Conservation (phyloP, 2,888 invertebrate species). For the Trichopoda pennipes region DNA sequence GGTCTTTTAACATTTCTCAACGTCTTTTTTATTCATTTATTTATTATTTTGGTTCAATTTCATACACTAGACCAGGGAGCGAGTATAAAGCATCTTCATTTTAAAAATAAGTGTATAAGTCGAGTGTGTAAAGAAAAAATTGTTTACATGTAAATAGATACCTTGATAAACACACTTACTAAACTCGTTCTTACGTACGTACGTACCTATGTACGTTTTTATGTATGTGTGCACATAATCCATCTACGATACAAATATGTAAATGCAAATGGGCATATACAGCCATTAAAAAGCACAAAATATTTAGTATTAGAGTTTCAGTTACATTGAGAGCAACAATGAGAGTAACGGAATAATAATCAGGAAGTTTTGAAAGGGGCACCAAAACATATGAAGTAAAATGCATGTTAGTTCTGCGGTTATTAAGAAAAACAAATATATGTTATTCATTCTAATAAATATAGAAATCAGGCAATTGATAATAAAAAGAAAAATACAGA, state of each 20-base stretch:
- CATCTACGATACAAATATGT: neutral
- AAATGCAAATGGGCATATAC: neutral
- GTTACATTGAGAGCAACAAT: too few relatives aligned
- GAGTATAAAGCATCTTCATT: conserved; percentile 22
- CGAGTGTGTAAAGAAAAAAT: neutral
- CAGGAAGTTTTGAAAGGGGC: too few relatives aligned
- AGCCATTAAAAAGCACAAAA: neutral
- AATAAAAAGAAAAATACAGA: too few relatives aligned
- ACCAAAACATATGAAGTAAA: too few relatives aligned
- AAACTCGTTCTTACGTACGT: neutral
- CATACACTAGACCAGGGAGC: neutral
- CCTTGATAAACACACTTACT: too few relatives aligned
- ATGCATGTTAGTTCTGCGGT: too few relatives aligned
- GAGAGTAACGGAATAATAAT: too few relatives aligned
- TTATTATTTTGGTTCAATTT: conserved; percentile 26
- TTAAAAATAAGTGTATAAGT: neutral
- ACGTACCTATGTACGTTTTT: neutral
- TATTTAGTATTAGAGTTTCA: neutral
- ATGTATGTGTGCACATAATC: neutral
- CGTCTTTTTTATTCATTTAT: neutral
- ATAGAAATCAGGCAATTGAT: too few relatives aligned
- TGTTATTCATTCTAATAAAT: too few relatives aligned
- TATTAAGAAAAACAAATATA: too few relatives aligned
- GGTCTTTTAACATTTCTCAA: neutral
- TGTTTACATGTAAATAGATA: too few relatives aligned